These are phyloP conservation scores for Rhyacophila evoluta DNA, from an alignment of 2,888 invertebrate species.

Conservation along the genomic window DNA sequence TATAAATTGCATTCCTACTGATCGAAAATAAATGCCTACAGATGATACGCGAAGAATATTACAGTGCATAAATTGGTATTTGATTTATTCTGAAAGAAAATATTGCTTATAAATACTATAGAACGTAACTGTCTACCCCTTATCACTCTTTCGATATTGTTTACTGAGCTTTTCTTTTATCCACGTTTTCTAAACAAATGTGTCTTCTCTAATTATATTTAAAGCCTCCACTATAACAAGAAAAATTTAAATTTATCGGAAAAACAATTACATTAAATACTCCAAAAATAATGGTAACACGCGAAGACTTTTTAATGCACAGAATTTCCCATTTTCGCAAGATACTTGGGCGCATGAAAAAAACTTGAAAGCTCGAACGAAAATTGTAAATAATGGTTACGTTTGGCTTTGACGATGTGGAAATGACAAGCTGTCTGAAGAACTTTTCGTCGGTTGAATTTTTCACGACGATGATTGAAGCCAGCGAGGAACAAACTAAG, in stretches of 20 bases:
- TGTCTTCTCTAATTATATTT: not conserved
- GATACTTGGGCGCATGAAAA: not conserved
- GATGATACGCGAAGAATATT: no score
- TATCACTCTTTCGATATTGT: no score
- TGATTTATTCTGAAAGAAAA: no score
- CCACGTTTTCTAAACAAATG: no score
- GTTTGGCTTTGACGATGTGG: slow-evolving; percentile 47
- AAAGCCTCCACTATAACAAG: not conserved
- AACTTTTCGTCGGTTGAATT: slow-evolving; percentile 40
- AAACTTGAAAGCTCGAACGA: not conserved
- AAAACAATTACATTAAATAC: not conserved
- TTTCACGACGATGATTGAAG: slow-evolving; percentile 42
- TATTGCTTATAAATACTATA: no score
- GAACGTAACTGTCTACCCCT: no score
- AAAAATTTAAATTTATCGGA: not conserved
- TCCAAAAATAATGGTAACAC: not conserved
- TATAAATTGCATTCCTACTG: no score
- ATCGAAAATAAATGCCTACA: no score
- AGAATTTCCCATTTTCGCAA: not conserved
- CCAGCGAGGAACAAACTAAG: slow-evolving; percentile 37
- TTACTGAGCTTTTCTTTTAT: no score
- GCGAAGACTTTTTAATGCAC: slow-evolving; percentile 14
- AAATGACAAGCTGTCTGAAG: slow-evolving; percentile 46
- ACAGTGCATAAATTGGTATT: no score
- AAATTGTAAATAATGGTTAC: slow-evolving; percentile 39